Conservation (phyloP, 2,113 vertebrate species). For the Xiphophorus hellerii region DNA sequence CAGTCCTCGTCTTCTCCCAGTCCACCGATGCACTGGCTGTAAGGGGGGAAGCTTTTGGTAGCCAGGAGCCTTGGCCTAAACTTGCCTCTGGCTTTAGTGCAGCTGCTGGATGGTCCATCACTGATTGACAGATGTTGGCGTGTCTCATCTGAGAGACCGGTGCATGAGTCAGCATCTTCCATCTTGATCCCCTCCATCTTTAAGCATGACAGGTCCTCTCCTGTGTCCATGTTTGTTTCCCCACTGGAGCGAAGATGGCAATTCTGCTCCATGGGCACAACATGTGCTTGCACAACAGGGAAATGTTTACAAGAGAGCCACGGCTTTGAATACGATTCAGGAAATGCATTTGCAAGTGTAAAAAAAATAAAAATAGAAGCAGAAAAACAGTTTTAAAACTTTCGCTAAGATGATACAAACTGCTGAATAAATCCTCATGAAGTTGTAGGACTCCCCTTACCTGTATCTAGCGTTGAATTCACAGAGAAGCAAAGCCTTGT, state of each 20-base stretch:
- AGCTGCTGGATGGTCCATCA: conserved; percentile 24
- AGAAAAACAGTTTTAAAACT: background rate
- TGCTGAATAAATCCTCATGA: background rate
- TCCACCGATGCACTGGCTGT: conserved; percentile 65
- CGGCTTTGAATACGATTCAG: conserved; percentile 36
- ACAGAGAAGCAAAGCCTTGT: conserved; percentile 13
- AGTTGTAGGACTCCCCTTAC: background rate
- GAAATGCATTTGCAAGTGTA: conserved; percentile 20
- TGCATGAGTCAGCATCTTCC: conserved; percentile 28
- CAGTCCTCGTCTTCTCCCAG: conserved; percentile 7
- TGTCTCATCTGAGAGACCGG: conserved; percentile 17
- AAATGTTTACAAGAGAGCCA: conserved; percentile 40
- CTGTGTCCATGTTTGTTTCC: conserved; percentile 31
- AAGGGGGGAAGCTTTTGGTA: conserved; percentile 71
- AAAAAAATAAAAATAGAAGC: background rate
- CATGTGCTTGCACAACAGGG: conserved; percentile 40
- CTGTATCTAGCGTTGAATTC: conserved; percentile 6
- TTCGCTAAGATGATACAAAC: background rate
- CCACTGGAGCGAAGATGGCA: background rate
- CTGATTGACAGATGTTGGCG: conserved; percentile 13
- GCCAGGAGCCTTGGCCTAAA: conserved; percentile 55
- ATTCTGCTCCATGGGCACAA: conserved; percentile 20
- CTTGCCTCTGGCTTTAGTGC: conserved; percentile 1
- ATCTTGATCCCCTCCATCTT: conserved; percentile 27
- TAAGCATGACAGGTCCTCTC: conserved; percentile 2